Percentiles rank a stretch among this genome's conserved stretches.
Evolutionary conservation across 2,797 vertebrate species (phyloP).

Genomic region (Enoplosus armatus): DNA sequence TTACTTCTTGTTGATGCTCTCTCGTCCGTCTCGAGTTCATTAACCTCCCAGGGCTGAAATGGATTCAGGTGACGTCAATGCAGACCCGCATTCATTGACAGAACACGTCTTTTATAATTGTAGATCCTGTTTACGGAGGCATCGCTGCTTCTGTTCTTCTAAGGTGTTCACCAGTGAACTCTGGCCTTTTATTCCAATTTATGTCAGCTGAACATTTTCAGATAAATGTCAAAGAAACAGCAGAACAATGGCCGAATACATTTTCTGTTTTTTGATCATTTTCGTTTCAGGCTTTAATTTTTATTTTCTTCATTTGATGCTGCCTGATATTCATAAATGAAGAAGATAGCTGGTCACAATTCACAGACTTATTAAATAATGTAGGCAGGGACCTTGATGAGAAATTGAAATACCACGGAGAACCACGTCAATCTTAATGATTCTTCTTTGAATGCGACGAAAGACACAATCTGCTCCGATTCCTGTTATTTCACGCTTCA

Average conservation of each 20-base stretch:
- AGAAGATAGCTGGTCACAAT: neutral
- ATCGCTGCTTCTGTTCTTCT: neutral
- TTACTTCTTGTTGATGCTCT: neutral
- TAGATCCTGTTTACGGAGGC: neutral
- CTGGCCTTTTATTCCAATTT: fast-evolving
- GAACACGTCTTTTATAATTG: neutral
- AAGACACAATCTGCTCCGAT: neutral
- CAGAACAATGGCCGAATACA: too few species aligned
- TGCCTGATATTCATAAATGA: neutral
- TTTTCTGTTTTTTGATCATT: neutral
- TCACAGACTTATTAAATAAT: constrained; percentile 10
- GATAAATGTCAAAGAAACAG: neutral
- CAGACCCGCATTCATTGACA: neutral
- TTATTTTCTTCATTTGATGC: neutral
- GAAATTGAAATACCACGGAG: neutral
- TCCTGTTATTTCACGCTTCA: too few species aligned
- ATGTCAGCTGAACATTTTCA: neutral
- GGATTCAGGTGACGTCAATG: constrained; percentile 9
- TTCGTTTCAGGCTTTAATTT: neutral
- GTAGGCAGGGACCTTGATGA: neutral
- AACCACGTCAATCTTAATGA: neutral
- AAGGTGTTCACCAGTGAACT: neutral
- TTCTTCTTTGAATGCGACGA: neutral
- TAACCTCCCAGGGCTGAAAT: constrained; percentile 9
- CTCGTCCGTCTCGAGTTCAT: neutral